Conservation (phyloP, 2,113 vertebrate species). For the Archocentrus centrarchus region DNA sequence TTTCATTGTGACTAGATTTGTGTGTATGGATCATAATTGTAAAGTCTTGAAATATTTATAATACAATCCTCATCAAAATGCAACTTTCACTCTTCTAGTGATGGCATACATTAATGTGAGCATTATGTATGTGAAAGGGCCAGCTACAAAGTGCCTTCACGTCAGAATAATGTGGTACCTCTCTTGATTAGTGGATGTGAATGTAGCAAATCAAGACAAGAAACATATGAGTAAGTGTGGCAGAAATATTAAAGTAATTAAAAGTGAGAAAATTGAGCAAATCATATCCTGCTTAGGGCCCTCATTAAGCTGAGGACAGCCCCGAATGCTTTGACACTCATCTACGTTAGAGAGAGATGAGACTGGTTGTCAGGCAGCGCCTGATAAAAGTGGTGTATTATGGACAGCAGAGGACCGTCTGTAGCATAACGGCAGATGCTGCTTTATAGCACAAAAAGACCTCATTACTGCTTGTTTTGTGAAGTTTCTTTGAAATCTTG, state of each 20-base stretch:
- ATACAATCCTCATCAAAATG: neutral
- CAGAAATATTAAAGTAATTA: conserved; percentile 55
- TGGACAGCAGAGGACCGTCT: conserved; percentile 36
- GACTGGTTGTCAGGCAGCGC: conserved; percentile 31
- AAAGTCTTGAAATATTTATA: neutral
- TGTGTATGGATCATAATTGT: conserved; percentile 4
- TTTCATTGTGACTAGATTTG: neutral
- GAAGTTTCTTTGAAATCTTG: conserved; percentile 16
- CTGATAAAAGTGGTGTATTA: conserved; percentile 47
- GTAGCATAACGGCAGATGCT: conserved; percentile 35
- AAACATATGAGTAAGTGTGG: conserved; percentile 26
- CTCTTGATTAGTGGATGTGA: neutral
- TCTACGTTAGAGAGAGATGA: conserved; percentile 47
- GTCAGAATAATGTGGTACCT: neutral
- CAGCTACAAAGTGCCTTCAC: neutral
- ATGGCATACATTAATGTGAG: neutral
- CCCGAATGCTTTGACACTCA: conserved; percentile 38
- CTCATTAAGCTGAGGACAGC: conserved; percentile 49
- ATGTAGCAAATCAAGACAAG: conserved; percentile 22
- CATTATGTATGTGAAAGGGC: neutral
- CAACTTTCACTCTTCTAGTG: neutral
- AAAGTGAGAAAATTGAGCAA: conserved; percentile 55
- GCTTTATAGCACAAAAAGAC: conserved; percentile 18
- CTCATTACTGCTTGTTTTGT: conserved; percentile 27
- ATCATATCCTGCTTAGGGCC: conserved; percentile 46